A percentile compares a stretch with the other conserved stretches of the same genome.
Evolutionary conservation across 2,888 invertebrate genomes (phyloP).

Genomic region (Hybos culiciformis): DNA sequence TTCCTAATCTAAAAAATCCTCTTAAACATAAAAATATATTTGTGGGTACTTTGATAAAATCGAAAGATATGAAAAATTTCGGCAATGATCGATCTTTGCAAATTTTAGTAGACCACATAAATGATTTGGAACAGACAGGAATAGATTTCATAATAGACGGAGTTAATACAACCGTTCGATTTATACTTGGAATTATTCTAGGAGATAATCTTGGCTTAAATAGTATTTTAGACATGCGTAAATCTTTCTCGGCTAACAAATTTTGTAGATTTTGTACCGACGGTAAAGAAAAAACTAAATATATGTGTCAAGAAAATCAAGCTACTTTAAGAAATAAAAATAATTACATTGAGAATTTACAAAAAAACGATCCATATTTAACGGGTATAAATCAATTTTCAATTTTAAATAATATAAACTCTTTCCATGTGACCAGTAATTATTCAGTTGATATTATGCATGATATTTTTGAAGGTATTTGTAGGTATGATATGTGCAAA

Average conservation of each 20-base stretch:
- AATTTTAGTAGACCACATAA: constrained; percentile 1
- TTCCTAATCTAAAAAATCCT: constrained; percentile 3
- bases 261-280: constrained; percentile 10
- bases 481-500: constrained; percentile 10
- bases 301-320: constrained; percentile 8
- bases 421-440: constrained; percentile 12
- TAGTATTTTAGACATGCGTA: constrained; percentile 10
- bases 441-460: constrained; percentile 14
- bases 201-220: constrained; percentile 10
- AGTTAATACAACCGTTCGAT: neutral
- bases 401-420: constrained; percentile 8
- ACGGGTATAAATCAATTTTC: constrained; percentile 8
- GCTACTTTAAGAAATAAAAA: constrained; percentile 6
- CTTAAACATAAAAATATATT: constrained; percentile 5
- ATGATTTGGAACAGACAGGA: constrained; percentile 3
- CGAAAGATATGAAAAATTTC: constrained; percentile 4
- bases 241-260: constrained; percentile 10
- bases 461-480: constrained; percentile 10
- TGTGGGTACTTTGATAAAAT: constrained; percentile 4
- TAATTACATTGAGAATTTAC: constrained; percentile 8
- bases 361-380: neutral
- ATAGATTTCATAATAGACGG: constrained; percentile 2
- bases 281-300: constrained; percentile 1
- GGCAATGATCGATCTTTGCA: constrained; percentile 3
- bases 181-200: constrained; percentile 1